Conservation (phyloP, 2,888 invertebrate species). For the Diadegma fenestrale region DNA sequence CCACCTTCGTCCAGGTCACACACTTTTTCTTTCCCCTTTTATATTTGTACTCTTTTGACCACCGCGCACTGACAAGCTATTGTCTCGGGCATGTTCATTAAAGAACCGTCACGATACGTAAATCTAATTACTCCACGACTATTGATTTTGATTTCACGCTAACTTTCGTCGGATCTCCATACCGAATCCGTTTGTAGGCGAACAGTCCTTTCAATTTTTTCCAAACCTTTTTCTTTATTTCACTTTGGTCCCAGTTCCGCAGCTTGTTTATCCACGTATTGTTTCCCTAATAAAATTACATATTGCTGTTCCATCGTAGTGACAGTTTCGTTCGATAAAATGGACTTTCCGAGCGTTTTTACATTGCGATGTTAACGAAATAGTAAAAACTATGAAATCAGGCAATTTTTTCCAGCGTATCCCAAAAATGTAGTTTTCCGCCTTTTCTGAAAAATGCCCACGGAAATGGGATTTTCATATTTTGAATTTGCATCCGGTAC, state of each 20-base stretch:
- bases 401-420: background rate
- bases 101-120: constrained; percentile 5
- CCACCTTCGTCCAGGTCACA: constrained; percentile 19
- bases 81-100: background rate
- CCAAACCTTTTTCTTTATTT: background rate
- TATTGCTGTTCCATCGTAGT: background rate
- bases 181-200: background rate
- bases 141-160: background rate
- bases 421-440: background rate
- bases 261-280: background rate
- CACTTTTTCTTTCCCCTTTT: constrained; percentile 2
- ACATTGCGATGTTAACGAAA: background rate
- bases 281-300: background rate
- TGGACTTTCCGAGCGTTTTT: background rate
- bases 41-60: constrained; percentile 16
- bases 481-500: background rate
- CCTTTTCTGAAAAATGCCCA: background rate
- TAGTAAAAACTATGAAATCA: background rate
- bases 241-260: background rate
- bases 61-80: constrained; percentile 4
- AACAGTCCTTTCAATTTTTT: background rate
- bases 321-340: background rate
- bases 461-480: background rate
- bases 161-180: background rate
- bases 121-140: background rate